A percentile compares a stretch with the other conserved stretches of the same genome.
Evolutionary conservation across 2,113 vertebrate species (phyloP).

Genomic region (Tetrax tetrax): DNA sequence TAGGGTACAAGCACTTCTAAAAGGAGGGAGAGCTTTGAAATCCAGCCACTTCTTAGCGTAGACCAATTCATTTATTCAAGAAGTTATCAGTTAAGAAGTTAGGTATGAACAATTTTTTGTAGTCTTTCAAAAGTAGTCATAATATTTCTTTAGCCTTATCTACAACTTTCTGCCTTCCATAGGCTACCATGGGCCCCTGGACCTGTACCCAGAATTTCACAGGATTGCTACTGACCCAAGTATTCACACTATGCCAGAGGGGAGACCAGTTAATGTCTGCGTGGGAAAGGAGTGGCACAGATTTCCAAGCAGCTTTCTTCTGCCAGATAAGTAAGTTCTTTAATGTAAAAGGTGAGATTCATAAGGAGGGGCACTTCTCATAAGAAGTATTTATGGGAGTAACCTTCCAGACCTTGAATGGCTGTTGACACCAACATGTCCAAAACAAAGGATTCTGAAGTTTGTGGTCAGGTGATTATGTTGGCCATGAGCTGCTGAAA

Average conservation of each 20-base stretch:
- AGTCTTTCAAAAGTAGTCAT: neutral
- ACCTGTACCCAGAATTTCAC: constrained; percentile 96
- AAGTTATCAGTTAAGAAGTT: neutral
- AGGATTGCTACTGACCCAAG: constrained; percentile 89
- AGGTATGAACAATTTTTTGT: neutral
- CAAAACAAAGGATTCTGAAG: neutral
- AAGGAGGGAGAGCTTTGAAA: neutral
- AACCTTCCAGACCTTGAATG: neutral
- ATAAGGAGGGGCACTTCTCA: neutral
- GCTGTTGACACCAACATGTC: neutral
- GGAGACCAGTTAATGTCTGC: constrained; percentile 88
- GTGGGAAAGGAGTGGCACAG: constrained; percentile 98
- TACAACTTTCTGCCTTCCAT: neutral
- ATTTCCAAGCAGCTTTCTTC: constrained; percentile 95
- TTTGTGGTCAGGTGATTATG: neutral
- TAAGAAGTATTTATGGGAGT: neutral
- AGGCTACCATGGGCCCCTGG: constrained; percentile 96
- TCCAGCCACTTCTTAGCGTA: neutral
- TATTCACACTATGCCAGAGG: constrained; percentile 88
- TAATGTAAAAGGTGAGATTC: accelerated
- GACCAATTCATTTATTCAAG: neutral
- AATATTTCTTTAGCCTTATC: neutral
- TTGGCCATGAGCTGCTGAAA: neutral
- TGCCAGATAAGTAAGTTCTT: constrained; percentile 89
- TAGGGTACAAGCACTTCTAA: neutral